Conservation (phyloP, 2,888 invertebrate species). For the Pandemis corylana region DNA sequence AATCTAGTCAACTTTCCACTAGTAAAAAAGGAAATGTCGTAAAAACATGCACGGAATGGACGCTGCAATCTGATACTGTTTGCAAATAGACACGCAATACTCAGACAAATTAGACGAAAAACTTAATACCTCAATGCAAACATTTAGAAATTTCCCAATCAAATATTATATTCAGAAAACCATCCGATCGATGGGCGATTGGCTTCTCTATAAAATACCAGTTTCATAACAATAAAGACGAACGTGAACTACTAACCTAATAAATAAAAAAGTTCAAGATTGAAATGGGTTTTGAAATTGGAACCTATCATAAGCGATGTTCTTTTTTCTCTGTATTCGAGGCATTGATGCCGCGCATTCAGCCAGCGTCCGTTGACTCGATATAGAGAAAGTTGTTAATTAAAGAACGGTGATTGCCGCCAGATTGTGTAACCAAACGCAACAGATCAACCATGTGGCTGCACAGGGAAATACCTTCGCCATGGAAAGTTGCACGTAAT, state of each 20-base stretch:
- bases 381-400: slow-evolving; percentile 79
- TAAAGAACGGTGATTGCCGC: slow-evolving; percentile 68
- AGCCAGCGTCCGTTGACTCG: slow-evolving; percentile 72
- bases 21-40: slow-evolving; percentile 20
- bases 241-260: slow-evolving; percentile 21
- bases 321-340: slow-evolving; percentile 33
- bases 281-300: slow-evolving; percentile 37
- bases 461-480: slow-evolving; percentile 62
- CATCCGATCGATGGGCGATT: neutral
- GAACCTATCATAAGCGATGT: slow-evolving; percentile 27
- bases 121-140: slow-evolving; percentile 14
- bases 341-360: slow-evolving; percentile 46
- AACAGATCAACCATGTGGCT: slow-evolving; percentile 66
- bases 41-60: slow-evolving; percentile 20
- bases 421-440: slow-evolving; percentile 74
- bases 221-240: slow-evolving; percentile 16
- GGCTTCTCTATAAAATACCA: neutral
- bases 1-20: slow-evolving; percentile 34
- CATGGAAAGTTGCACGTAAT: slow-evolving; percentile 49
- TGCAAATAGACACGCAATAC: slow-evolving; percentile 17
- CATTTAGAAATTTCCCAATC: neutral
- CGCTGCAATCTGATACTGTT: slow-evolving; percentile 29
- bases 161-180: neutral
- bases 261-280: slow-evolving; percentile 9
- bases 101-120: slow-evolving; percentile 13